Percentiles rank a stretch among this genome's conserved stretches.
phyloP scores from a whole-genome alignment of 2,113 vertebrate species.

The Erythrocercus mccallii region DNA sequence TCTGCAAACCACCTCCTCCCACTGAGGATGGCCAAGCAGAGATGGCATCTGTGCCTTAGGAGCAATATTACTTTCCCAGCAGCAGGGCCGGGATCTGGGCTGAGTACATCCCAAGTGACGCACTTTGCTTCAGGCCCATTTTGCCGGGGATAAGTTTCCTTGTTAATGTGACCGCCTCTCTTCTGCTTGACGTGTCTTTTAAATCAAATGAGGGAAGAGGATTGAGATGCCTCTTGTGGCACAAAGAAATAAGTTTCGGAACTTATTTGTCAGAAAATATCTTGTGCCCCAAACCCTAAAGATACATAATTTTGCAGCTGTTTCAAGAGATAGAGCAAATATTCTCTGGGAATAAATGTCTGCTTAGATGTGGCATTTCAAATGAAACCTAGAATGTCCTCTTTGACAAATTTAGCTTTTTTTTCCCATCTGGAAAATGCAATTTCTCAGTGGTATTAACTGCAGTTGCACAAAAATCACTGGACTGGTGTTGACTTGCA shows the following conservation, averaged over 20 bases:
- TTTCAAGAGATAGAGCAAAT: not conserved
- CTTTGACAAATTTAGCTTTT: not conserved
- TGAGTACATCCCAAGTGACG: not conserved
- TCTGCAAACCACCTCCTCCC: not conserved
- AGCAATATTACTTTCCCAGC: not conserved
- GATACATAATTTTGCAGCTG: not conserved
- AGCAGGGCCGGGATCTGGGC: not conserved
- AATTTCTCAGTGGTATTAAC: not conserved
- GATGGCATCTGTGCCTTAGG: not conserved
- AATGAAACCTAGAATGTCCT: not conserved
- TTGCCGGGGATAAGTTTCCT: not conserved
- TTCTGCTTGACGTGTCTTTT: not conserved
- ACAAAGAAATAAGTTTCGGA: not conserved
- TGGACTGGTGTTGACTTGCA: not conserved
- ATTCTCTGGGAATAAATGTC: not conserved
- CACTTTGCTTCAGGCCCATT: not conserved
- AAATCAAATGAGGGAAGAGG: not conserved
- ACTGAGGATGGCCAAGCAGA: not conserved
- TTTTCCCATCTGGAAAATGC: not conserved
- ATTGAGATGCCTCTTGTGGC: not conserved
- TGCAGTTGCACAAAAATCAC: not conserved
- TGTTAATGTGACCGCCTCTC: not conserved
- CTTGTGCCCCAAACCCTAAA: not conserved
- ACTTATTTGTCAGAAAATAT: not conserved
- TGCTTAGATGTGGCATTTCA: not conserved